phyloP scores from a whole-genome alignment of 2,113 vertebrate species.

The Crotalus tigris region DNA sequence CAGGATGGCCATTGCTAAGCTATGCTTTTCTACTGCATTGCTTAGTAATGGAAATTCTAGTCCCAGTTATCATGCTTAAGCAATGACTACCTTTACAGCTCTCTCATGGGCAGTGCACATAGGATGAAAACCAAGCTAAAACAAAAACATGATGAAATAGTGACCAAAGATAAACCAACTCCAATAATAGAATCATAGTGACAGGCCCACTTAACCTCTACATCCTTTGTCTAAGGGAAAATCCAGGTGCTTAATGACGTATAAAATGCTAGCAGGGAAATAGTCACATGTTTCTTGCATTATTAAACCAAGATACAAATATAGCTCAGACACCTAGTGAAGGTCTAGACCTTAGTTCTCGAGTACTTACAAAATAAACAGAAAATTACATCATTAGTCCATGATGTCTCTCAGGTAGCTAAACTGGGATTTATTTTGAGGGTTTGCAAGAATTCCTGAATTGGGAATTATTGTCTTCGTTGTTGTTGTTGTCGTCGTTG shows the following conservation, averaged over 20 bases:
- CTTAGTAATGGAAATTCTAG: neutral
- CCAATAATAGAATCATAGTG: neutral
- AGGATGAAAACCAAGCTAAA: neutral
- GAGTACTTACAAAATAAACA: neutral
- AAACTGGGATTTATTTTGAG: neutral
- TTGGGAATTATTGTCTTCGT: neutral
- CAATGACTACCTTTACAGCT: neutral
- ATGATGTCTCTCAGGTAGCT: neutral
- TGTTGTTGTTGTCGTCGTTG: fast-evolving
- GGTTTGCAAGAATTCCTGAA: neutral
- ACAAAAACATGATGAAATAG: neutral
- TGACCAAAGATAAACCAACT: neutral
- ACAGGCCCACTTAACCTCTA: neutral
- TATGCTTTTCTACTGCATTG: neutral
- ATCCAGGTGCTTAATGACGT: neutral
- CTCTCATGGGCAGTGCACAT: neutral
- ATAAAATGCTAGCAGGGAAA: neutral
- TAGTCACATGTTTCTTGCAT: neutral
- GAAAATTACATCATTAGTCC: neutral
- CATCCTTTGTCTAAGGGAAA: neutral
- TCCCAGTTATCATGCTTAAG: neutral
- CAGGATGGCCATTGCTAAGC: neutral
- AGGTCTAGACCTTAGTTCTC: neutral
- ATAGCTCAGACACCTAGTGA: neutral
- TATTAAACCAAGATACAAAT: neutral